These are phyloP conservation scores for Oscheius sp. DNA, from an alignment of 2,888 invertebrate genomes.

Conservation along the genomic window DNA sequence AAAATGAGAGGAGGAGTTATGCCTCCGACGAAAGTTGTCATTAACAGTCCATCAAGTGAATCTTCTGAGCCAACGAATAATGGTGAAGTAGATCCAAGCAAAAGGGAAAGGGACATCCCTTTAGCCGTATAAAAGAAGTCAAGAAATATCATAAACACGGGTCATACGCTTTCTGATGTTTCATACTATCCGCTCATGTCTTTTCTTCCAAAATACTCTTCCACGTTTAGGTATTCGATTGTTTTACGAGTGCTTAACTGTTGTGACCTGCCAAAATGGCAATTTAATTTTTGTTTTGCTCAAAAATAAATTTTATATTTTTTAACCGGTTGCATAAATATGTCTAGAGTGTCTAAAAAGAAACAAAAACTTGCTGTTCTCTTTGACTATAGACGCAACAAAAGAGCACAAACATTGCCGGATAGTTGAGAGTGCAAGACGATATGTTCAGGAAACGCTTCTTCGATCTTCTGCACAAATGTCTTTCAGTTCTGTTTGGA, in stretches of 20 bases:
- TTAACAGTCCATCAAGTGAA: slow-evolving; percentile 30
- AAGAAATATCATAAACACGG: slow-evolving; percentile 14
- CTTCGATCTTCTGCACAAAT: no score
- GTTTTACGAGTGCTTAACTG: slow-evolving; percentile 26
- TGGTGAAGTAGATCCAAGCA: slow-evolving; percentile 23
- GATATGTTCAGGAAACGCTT: no score
- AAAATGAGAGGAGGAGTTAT: slow-evolving; percentile 10
- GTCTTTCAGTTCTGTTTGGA: no score
- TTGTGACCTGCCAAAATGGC: slow-evolving; percentile 23
- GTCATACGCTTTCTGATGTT: slow-evolving; percentile 19
- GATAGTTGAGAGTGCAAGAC: no score
- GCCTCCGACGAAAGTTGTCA: slow-evolving; percentile 31
- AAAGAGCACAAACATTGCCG: no score
- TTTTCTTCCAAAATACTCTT: not conserved
- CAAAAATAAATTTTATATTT: not conserved
- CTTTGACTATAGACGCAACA: no score
- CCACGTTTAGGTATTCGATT: slow-evolving; percentile 21
- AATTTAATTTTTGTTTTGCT: slow-evolving; percentile 17
- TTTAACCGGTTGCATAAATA: no score
- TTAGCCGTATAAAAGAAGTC: slow-evolving; percentile 16
- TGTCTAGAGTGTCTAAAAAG: no score
- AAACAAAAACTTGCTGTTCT: no score
- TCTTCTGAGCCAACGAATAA: slow-evolving; percentile 30
- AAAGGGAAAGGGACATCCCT: slow-evolving; percentile 16
- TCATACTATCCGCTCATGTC: not conserved